Evolutionary conservation across 2,888 invertebrate species (phyloP).

Genomic region (Tetropium fuscum): DNA sequence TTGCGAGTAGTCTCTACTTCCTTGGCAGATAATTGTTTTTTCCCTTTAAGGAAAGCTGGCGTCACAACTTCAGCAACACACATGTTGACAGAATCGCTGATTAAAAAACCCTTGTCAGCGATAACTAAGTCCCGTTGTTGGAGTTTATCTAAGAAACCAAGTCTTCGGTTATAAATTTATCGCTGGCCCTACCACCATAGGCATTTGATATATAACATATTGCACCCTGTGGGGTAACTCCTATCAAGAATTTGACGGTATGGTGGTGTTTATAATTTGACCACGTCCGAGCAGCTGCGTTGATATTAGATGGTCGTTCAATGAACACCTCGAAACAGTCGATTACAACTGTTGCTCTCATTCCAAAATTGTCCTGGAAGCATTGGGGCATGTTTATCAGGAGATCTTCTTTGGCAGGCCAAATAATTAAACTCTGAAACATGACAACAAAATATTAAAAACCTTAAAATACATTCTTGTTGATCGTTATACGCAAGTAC

Average conservation of each 20-base stretch:
- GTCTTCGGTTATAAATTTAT: slow-evolving; percentile 25
- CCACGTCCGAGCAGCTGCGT: slow-evolving; percentile 32
- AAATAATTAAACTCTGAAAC: too few species aligned
- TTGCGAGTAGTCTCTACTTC: slow-evolving; percentile 18
- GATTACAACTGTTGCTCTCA: slow-evolving; percentile 33
- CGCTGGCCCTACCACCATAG: slow-evolving; percentile 24
- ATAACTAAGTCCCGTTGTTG: slow-evolving; percentile 23
- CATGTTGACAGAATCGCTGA: slow-evolving; percentile 11
- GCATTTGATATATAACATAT: slow-evolving; percentile 24
- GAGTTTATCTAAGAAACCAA: slow-evolving; percentile 20
- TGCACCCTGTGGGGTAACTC: slow-evolving; percentile 34
- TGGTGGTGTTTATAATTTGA: slow-evolving; percentile 41
- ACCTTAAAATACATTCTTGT: too few species aligned
- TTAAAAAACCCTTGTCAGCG: slow-evolving; percentile 24
- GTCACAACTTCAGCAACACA: slow-evolving; percentile 5
- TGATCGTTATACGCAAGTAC: too few species aligned
- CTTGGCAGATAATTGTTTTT: slow-evolving; percentile 10
- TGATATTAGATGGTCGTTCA: slow-evolving; percentile 28
- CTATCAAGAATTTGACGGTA: slow-evolving; percentile 43
- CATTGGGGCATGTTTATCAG: slow-evolving; percentile 33
- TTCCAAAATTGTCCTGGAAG: slow-evolving; percentile 35
- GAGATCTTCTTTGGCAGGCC: slow-evolving; percentile 31
- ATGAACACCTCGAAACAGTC: slow-evolving; percentile 42
- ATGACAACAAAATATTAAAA: too few species aligned
- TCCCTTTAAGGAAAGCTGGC: slow-evolving; percentile 26